Base-by-base conservation (phyloP, 2,797 vertebrate genomes). In the Miichthys miiuy region DNA sequence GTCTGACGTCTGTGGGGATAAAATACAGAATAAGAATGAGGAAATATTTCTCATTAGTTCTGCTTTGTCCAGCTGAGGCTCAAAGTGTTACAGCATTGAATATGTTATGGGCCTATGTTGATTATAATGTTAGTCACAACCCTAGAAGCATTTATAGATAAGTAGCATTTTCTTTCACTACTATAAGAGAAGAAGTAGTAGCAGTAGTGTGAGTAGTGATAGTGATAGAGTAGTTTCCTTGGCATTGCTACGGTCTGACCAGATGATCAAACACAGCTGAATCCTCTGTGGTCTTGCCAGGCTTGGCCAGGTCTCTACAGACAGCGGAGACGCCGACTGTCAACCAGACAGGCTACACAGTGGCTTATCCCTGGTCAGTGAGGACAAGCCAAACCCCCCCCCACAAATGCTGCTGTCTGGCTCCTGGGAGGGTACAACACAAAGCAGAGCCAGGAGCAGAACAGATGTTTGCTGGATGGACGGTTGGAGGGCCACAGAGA, bases 1-100 rank as follows among this genome's bases (percentile, higher is more conserved):
- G 98, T 99, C 81, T 99, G 98, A 72, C 98, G 96, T 89, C 98
- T 99, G 86, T 25, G 78, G 86, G 84, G 58, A 75, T 4, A 63
- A 71, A 81, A 86, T 6, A 78, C 11, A 80, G 18, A 2, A n/a
- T 50, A n/a, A 54, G 13, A 13, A 18, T 17, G n/a, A 68, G 20
- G 18, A 16, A 12, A 63, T 34, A 52, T 7, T 25, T 62, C 17
- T 20, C 6, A 56, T 4, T 38, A 8, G 27, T 61, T 54, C 11
- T 46, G 13, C 17, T 48, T 23, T 3, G 17, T 38, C 50, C 10
- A 10, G 4, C 10, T 21, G 62, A 58, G 21, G 16, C 34, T 66
- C 27, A 60, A 58, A 55, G 23, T 41, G 13, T 23, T 13, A n/a
- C 6, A 14, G 20, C 6, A 38, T 68, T n/a, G 11, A 4, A 66